Conservation (phyloP, 2,113 vertebrate genomes). For the Romanogobio albipinnatus region DNA sequence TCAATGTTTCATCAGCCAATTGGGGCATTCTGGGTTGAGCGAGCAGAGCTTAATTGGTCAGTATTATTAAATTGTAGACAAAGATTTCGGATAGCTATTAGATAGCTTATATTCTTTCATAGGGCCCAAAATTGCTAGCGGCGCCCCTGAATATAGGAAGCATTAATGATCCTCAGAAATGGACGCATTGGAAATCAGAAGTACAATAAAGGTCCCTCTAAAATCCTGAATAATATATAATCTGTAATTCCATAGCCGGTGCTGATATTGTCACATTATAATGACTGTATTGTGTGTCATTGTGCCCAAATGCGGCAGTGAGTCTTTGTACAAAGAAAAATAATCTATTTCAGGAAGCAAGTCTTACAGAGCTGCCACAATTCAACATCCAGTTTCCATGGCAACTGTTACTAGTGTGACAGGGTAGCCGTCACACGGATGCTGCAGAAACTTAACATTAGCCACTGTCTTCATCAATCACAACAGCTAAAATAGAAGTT, state of each 20-base stretch:
- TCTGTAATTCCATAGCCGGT: neutral
- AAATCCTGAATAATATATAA: neutral
- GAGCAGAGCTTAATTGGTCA: too few species aligned
- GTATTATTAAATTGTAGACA: too few species aligned
- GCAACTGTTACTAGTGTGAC: conserved; percentile 64
- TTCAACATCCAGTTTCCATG: conserved; percentile 73
- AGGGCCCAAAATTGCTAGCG: too few species aligned
- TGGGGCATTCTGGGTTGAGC: too few species aligned
- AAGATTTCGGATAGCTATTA: too few species aligned
- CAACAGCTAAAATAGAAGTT: conserved; percentile 17
- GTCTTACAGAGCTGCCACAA: conserved; percentile 61
- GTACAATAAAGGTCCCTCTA: neutral
- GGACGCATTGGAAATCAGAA: neutral
- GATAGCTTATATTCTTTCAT: too few species aligned
- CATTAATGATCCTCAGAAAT: neutral
- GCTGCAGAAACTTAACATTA: conserved; percentile 45
- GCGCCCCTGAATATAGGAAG: neutral
- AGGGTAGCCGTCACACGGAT: conserved; percentile 54
- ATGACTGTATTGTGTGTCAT: neutral
- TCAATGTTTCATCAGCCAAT: too few species aligned
- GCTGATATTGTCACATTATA: conserved; percentile 21
- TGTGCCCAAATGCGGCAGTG: conserved; percentile 48
- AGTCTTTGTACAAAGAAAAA: conserved; percentile 58
- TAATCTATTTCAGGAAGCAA: conserved; percentile 65
- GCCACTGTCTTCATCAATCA: conserved; percentile 11